phyloP scores from a whole-genome alignment of 2,113 vertebrate genomes.

The Sebastes fasciatus region DNA sequence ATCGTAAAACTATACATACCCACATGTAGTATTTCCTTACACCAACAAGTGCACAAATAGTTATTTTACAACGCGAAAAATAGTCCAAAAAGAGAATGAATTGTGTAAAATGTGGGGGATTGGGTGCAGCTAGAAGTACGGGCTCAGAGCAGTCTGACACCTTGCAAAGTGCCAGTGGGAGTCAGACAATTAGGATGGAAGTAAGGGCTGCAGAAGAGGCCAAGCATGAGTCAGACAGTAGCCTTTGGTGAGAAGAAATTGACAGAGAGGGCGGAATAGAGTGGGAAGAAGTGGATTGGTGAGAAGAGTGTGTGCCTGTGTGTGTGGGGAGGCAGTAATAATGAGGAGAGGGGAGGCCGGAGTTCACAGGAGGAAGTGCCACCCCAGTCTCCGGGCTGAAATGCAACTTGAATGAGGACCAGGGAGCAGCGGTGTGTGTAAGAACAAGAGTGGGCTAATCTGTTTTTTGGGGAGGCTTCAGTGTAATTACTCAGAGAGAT shows the following conservation, averaged over 20 bases:
- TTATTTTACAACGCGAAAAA: conserved; percentile 7
- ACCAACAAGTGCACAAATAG: neutral
- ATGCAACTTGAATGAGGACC: conserved; percentile 9
- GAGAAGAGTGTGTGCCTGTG: conserved; percentile 31
- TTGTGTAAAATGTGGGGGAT: conserved; percentile 37
- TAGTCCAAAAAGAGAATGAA: neutral
- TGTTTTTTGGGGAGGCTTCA: conserved; percentile 1
- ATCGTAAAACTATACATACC: neutral
- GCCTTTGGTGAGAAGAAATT: conserved; percentile 55
- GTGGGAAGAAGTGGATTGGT: conserved; percentile 57
- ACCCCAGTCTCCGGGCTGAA: neutral
- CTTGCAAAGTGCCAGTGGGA: conserved; percentile 66
- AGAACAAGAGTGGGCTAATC: neutral
- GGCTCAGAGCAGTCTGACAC: conserved; percentile 56
- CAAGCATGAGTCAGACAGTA: conserved; percentile 63
- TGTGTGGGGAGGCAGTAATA: conserved; percentile 19
- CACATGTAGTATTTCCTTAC: conserved; percentile 8
- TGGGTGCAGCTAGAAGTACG: conserved; percentile 21
- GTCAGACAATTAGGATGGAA: conserved; percentile 73
- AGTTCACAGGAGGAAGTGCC: conserved; percentile 34
- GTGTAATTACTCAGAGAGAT: conserved; percentile 53
- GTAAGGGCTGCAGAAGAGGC: conserved; percentile 56
- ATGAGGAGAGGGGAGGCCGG: conserved; percentile 45
- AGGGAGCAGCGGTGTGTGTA: conserved; percentile 12
- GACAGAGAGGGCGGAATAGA: conserved; percentile 48